Evolutionary conservation across 2,797 vertebrate genomes (phyloP), one percentile per base, ranked within the genome.

Genomic region (Neostethus bicornis): DNA sequence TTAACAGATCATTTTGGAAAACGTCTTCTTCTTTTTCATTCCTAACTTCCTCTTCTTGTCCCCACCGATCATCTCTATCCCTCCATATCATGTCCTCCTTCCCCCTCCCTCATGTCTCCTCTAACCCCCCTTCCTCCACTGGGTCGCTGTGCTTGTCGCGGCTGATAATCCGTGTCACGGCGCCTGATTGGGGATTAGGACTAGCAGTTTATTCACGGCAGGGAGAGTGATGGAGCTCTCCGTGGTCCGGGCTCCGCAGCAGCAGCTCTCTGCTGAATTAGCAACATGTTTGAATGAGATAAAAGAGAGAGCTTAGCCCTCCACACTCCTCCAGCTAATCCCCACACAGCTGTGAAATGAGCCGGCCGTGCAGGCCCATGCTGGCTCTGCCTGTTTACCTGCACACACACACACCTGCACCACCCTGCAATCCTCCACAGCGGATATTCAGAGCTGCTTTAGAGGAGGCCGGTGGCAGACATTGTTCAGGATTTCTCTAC

Each of bases 201-300:
- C 90, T 79, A 90, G 92, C 87, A 89, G 89, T 93, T 93, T 94
- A 92, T 93, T 94, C 92, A 92, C 88, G 90, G 92, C 89, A 66
- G 93, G 93, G 91, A 91, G 91, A 93, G 92, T 92, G 92, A 93
- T 93, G 89, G 91, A 92, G 93, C 89, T 88, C 91, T 93, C 92
- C 93, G 91, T 73, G 85, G 67, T 84, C 84, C 79, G 78, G 91
- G 85, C 86, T 88, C 87, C 73, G 89, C 90, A 89, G 90, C 91
- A 89, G 88, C 79, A 78, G 87, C 80, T 88, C 90, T 92, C 90
- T 94, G 94, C 94, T 95, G 94, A 94, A 94, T 95, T 94, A 94
- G 94, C 94, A 94, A 91, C 92, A 93, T 94, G 94, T 93, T 94
- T 92, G 93, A 94, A 94, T 93, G 93, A 94, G 94, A 95, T 95